Base-by-base conservation (phyloP, 2,888 invertebrate genomes). In the Emmelina monodactyla region DNA sequence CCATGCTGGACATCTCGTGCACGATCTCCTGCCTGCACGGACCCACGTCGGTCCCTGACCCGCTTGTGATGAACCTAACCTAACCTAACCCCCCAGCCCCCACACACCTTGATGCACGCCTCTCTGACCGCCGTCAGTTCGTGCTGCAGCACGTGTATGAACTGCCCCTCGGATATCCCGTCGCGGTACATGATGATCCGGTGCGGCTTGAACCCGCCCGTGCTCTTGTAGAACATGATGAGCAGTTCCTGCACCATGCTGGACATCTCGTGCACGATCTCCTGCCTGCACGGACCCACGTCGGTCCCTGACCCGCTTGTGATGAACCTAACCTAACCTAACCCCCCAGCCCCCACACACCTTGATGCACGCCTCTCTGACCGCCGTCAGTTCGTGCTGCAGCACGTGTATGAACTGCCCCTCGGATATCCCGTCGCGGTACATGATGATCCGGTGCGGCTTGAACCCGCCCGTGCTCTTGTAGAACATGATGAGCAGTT, bases 171-270 rank as follows among this genome's bases (percentile, higher is more conserved):
- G 16, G 96, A 96, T 36, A 99, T 97, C 37, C 99, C 99, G 66
- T 99, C 99, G n/a, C 99, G 88, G 72, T 99, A 99, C 62, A 99
- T 88, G 60, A 99, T 97, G 67, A 99, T 98, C 42, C 99, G 88
- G 65, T 97, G 95, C 11, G 99, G 99, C 76, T 99, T 99, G 82
- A 98, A 99, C 40, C 97, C 94, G 45, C 97, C 93, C 16, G 99
- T 99, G 51, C 97, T 96, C 76, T 97, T 96, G 83, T 99, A 99
- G 82, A 99, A 99, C 92, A 99, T 97, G 43, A 99, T 90, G 43
- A 99, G 84, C 50, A 99, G 82, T 75, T 99, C 98, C 50, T 91
- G 85, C 48, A 99, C 99, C 99, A 99, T 99, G 51, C 94, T 94
- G 64, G 96, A 94, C 56, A 99, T 85, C 76, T 99, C 99, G 69